These are phyloP conservation scores for Eubucco bourcierii DNA, from an alignment of 2,113 vertebrate species.

Conservation along the genomic window DNA sequence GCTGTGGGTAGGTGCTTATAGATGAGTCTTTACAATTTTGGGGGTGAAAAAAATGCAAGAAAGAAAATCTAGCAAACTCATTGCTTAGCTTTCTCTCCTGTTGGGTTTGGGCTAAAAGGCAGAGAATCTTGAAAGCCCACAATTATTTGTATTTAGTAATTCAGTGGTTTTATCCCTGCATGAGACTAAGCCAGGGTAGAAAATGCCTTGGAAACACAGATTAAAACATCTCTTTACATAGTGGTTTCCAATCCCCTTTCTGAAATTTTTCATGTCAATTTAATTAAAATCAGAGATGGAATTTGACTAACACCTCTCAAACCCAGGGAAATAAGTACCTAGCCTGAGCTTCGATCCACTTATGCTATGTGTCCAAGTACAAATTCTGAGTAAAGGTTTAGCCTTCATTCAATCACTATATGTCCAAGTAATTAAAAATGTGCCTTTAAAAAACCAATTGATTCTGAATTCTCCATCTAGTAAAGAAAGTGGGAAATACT, in stretches of 20 bases:
- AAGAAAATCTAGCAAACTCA: slow-evolving; percentile 9
- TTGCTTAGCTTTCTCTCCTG: slow-evolving; percentile 46
- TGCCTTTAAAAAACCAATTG: not conserved
- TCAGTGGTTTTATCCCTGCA: slow-evolving; percentile 62
- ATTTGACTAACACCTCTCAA: slow-evolving; percentile 5
- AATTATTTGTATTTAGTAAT: slow-evolving; percentile 54
- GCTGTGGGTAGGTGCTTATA: not conserved
- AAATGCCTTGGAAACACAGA: slow-evolving; percentile 45
- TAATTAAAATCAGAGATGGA: slow-evolving; percentile 27
- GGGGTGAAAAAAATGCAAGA: not conserved
- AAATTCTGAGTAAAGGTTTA: not conserved
- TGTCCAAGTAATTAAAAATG: not conserved
- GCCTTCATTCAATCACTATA: not conserved
- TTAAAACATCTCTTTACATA: slow-evolving; percentile 50
- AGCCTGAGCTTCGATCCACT: not conserved
- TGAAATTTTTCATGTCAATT: slow-evolving; percentile 43
- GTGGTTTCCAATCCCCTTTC: not conserved
- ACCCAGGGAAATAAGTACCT: not conserved
- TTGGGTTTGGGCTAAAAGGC: slow-evolving; percentile 50
- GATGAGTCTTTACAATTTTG: slow-evolving; percentile 21
- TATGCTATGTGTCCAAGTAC: not conserved
- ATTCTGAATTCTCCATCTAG: slow-evolving; percentile 30
- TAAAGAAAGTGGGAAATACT: slow-evolving; percentile 29
- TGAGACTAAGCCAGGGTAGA: slow-evolving; percentile 24
- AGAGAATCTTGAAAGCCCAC: slow-evolving; percentile 60